Conservation (phyloP, 2,113 vertebrate species). For the Globicephala melas region DNA sequence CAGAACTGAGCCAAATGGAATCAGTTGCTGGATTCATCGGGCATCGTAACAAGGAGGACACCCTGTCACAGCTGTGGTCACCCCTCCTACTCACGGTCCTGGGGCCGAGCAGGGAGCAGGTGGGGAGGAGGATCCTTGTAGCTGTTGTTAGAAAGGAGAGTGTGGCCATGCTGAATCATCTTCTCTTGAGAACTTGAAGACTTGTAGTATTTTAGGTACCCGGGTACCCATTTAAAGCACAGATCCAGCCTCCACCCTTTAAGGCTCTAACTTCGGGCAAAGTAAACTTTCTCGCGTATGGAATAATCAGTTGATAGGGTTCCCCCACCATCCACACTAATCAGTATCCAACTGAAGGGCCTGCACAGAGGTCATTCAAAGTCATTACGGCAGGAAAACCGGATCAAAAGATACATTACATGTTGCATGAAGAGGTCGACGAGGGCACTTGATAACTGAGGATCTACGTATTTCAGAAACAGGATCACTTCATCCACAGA, state of each 20-base stretch:
- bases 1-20: not conserved
- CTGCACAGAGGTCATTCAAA: conserved; percentile 48
- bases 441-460: conserved; percentile 89
- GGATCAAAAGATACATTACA: conserved; percentile 82
- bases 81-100: conserved; percentile 17
- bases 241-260: not conserved
- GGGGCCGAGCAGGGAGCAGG: not conserved
- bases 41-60: not conserved
- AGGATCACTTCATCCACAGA: conserved; percentile 95
- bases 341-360: conserved; percentile 33
- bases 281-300: conserved; percentile 9
- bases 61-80: not conserved
- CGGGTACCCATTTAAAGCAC: conserved; percentile 38
- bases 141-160: not conserved
- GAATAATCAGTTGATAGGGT: conserved; percentile 29
- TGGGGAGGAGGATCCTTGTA: not conserved
- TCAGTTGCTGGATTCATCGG: not conserved
- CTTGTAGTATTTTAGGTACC: not conserved
- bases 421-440: conserved; percentile 95
- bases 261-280: not conserved
- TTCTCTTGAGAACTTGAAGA: conserved; percentile 16
- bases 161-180: not conserved
- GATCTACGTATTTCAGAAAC: conserved; percentile 93
- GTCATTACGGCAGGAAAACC: conserved; percentile 53
- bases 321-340: conserved; percentile 22